Base-by-base conservation (phyloP, 2,888 invertebrate genomes). In the Griposia aprilina region DNA sequence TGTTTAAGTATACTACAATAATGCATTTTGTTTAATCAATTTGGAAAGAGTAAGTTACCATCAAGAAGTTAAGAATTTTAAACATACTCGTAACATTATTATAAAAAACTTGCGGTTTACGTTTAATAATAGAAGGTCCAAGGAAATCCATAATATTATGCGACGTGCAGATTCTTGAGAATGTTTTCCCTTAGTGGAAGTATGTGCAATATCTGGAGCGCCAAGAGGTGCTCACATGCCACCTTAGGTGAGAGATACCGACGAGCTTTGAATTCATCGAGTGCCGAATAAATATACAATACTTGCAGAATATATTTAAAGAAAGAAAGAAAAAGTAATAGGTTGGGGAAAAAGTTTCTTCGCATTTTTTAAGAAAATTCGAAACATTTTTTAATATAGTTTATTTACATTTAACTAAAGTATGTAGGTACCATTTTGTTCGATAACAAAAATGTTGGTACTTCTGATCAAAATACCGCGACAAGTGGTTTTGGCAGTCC, bases 121-220 rank as follows among this genome's bases (percentile, higher is more conserved):
- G 20, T 68, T 63, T 10, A 65, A 26, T 20, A 70, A 57, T 26
- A 23, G 17, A 41, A 69, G 11, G 1, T 60, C 17, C 13, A 3
- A 15, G n/a, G 30, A 77, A 77, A 63, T 83, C 77, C 57, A 63
- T 55, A 48, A 79, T 57, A 62, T 57, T 80, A 15, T 52, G 20
- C 57, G 45, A 63, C 50, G 80, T 75, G 52, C 41, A 48, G 41
- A 75, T 84, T 83, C 74, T 60, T 73, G 30, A 41, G 55, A 73
- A 75, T 45, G 20, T 71, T 76, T 84, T 72, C 57, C 57, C 41
- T 69, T 26, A 20, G 48, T 66, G 52, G 62, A 87, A 76, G 50
- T 78, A 86, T 78, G 84, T 76, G 48, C 30, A 76, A 52, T 74
- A 78, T 67, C 15, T 82, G 72, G 23, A 63, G 41, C 13, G 55